Evolutionary conservation across 1,140 invertebrate genomes (phyloP).

Genomic region (Aphidius ervi): DNA sequence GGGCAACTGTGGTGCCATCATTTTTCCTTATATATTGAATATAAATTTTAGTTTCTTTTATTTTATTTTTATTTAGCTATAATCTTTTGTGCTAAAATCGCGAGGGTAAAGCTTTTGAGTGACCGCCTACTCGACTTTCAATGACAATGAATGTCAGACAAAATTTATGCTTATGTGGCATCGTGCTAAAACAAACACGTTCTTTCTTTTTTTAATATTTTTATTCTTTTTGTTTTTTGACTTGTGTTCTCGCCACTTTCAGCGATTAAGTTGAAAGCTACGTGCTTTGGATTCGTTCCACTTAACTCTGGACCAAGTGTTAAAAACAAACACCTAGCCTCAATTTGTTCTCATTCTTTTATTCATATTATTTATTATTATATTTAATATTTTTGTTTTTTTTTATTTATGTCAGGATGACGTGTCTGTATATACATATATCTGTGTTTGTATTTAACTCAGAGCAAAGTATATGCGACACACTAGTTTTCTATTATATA

Average conservation of each 20-base stretch:
- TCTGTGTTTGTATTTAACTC: background rate
- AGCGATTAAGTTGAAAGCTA: conserved; percentile 16
- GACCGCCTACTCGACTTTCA: no score
- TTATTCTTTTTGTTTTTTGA: conserved; percentile 1
- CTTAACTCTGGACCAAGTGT: background rate
- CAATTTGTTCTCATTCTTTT: conserved; percentile 13
- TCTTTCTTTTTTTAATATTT: background rate
- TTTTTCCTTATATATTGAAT: no score
- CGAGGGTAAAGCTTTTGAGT: no score
- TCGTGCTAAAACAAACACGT: conserved; percentile 29
- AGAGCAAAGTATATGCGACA: no score
- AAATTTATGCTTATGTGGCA: background rate
- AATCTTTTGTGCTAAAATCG: no score
- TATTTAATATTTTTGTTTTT: no score
- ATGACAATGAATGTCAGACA: no score
- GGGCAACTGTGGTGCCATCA: no score
- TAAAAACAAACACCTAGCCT: conserved; percentile 17
- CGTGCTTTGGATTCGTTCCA: conserved; percentile 14
- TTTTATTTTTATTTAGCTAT: no score
- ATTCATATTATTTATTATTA: background rate
- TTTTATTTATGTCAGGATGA: no score
- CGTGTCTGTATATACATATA: background rate
- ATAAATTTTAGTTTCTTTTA: no score
- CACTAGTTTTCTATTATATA: no score
- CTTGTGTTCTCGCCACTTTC: conserved; percentile 7